These are phyloP conservation scores for Lepilemur septentrionalis DNA, from an alignment of 2,797 vertebrate species.

Conservation along the genomic window DNA sequence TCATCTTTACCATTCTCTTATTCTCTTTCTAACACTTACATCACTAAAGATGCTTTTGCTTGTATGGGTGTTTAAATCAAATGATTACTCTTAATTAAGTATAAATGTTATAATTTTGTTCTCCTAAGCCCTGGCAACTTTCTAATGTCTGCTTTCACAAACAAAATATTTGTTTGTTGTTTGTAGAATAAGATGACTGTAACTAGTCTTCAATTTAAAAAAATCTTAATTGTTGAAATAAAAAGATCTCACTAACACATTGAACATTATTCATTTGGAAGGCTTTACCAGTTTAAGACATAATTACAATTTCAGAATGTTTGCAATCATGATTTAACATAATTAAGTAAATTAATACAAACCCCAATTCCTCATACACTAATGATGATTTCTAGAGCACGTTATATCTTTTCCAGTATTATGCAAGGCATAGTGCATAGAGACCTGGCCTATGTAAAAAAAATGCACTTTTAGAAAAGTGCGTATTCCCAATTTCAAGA, in stretches of 20 bases:
- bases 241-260: constrained; percentile 30
- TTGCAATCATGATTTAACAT: constrained; percentile 15
- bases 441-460: not conserved
- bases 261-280: constrained; percentile 41
- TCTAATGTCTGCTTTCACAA: not conserved
- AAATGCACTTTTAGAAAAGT: not conserved
- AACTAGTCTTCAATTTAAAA: not conserved
- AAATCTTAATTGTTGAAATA: constrained; percentile 32
- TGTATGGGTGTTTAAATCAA: constrained; percentile 34
- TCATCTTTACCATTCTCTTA: not conserved
- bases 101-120: constrained; percentile 33
- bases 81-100: constrained; percentile 36
- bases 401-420: not conserved
- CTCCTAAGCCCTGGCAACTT: constrained; percentile 20
- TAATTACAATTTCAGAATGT: constrained; percentile 50
- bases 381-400: constrained; percentile 17
- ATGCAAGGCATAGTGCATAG: not conserved
- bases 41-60: not conserved
- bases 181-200: constrained; percentile 9
- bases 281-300: not conserved
- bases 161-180: constrained; percentile 43
- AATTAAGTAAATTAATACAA: constrained; percentile 47
- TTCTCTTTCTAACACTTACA: not conserved
- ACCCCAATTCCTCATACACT: not conserved
- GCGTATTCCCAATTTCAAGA: constrained; percentile 49